Evolutionary conservation across 1,140 invertebrate species (phyloP).

Genomic region (Myzus persicae): DNA sequence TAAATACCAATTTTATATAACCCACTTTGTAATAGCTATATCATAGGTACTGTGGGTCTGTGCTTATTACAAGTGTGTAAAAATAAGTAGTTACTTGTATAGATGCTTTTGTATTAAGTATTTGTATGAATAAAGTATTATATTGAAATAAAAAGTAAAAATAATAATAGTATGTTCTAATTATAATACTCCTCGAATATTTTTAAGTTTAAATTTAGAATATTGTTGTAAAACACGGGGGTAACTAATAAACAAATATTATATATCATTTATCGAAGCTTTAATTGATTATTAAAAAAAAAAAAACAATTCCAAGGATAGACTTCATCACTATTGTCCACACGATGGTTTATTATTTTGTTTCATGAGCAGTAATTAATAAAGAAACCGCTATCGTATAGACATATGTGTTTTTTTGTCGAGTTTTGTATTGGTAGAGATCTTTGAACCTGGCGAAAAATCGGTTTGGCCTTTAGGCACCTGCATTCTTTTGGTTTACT

Average conservation of each 20-base stretch:
- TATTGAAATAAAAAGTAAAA: background rate
- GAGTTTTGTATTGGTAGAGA: constrained; percentile 38
- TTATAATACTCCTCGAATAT: background rate
- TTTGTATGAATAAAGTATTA: background rate
- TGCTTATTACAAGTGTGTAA: background rate
- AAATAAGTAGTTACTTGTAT: background rate
- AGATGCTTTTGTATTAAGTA: background rate
- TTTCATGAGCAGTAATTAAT: constrained; percentile 31
- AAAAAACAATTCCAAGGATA: background rate
- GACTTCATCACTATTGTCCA: background rate
- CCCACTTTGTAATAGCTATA: no score
- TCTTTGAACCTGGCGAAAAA: constrained; percentile 53
- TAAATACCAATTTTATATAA: no score
- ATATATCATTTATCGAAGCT: background rate
- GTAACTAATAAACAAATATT: background rate
- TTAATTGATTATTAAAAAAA: background rate
- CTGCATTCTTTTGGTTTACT: constrained; percentile 41
- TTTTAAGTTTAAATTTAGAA: background rate
- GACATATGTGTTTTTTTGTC: background rate
- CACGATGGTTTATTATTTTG: background rate
- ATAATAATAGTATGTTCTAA: background rate
- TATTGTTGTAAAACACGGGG: background rate
- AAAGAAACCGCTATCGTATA: constrained; percentile 4
- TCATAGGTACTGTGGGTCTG: no score
- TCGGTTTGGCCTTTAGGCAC: constrained; percentile 52